Evolutionary conservation across 2,888 invertebrate species (phyloP), one percentile per base, ranked within the genome.

Genomic region (Lasius fuliginosus): DNA sequence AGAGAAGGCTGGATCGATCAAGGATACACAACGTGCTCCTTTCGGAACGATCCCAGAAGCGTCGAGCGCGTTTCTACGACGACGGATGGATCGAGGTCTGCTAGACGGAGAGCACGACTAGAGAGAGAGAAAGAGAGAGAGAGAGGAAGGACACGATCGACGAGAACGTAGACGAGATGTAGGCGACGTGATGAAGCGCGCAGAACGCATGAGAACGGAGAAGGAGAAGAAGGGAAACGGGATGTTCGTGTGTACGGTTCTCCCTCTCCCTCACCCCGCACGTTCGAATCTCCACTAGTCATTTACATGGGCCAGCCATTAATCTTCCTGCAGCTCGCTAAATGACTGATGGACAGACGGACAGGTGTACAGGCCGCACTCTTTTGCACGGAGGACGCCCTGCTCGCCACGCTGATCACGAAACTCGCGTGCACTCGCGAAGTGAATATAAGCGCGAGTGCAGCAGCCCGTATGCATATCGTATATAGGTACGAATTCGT

Each of bases 261-360:
- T n/a, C 8, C 5, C 18, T 8, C 18, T n/a, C 15, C 46, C 15
- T 1, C 46, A 18, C 8, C 23, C 42, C 33, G 49, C 27, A 40
- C 40, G 49, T 36, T 68, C 60, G 76, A 67, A 83, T 60, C 83
- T 73, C 33, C 65, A 75, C 81, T 83, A 84, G 88, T 89, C 87
- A 89, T 91, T 92, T 91, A 88, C 91, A 91, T 92, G 89, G 87
- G 85, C 77, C 77, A 88, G 87, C 88, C 90, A 90, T 92, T 92
- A 92, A 92, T 92, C 92, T 92, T 92, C 86, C 88, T 74, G 88
- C 85, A 79, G 83, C 88, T 87, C 86, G 90, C 89, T 90, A 91
- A 91, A 92, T 91, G 90, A 91, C 90, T 88, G 91, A 91, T 90
- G 91, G 89, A 88, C 89, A 86, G 84, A 85, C 75, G 75, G 82